Conservation (phyloP, 2,888 invertebrate species). For the Conus canariensis region DNA sequence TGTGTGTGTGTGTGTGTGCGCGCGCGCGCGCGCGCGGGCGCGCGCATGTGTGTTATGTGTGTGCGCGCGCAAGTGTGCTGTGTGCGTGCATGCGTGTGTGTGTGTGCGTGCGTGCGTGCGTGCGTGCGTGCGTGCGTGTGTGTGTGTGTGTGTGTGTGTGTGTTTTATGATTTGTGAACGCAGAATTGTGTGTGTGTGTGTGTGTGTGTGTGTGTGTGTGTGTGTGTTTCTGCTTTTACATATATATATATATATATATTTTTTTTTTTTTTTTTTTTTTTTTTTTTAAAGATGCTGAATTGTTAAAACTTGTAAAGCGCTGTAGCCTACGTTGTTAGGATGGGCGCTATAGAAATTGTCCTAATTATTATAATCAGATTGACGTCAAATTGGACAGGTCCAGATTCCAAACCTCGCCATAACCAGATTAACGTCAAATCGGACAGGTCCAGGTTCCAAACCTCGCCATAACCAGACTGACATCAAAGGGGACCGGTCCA, state of each 20-base stretch:
- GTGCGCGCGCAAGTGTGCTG: background rate
- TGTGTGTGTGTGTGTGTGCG: background rate
- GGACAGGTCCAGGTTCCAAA: no score
- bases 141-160: conserved; percentile 11
- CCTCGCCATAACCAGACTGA: no score
- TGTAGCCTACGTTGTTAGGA: no score
- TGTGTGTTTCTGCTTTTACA: background rate
- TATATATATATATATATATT: background rate
- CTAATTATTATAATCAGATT: no score
- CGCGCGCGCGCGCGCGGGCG: background rate
- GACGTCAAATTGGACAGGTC: no score
- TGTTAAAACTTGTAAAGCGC: no score
- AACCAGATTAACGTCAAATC: no score
- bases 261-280: no score
- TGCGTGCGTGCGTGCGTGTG: background rate
- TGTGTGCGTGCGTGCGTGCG: background rate
- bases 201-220: background rate
- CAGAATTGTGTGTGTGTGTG: background rate
- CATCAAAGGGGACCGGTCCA: no score
- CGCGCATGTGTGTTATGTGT: background rate
- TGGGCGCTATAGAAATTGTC: no score
- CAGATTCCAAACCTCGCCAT: no score
- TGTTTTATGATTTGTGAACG: background rate
- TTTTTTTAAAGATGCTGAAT: no score
- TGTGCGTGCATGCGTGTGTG: background rate